phyloP scores from a whole-genome alignment of 2,888 invertebrate genomes.

The Acrobasis suavella region DNA sequence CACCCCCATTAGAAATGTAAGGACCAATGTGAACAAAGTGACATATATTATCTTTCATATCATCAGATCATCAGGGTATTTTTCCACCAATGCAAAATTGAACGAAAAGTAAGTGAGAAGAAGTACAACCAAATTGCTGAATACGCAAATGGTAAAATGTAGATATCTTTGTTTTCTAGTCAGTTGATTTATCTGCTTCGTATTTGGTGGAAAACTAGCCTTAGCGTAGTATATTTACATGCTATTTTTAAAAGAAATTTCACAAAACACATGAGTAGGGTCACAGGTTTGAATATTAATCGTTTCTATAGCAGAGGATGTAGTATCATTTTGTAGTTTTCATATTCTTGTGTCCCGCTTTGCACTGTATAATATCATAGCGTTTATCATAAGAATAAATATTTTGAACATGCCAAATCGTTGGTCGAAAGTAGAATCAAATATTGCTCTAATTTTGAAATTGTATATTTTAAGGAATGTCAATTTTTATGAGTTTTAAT shows the following conservation, averaged over 20 bases:
- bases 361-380: slow-evolving; percentile 34
- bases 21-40: slow-evolving; percentile 68
- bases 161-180: too few relatives aligned
- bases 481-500: background rate
- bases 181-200: too few relatives aligned
- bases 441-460: background rate
- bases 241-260: slow-evolving; percentile 33
- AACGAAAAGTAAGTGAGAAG: background rate
- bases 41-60: slow-evolving; percentile 59
- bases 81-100: background rate
- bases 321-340: slow-evolving; percentile 23
- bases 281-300: slow-evolving; percentile 26
- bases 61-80: slow-evolving; percentile 46
- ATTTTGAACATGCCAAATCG: slow-evolving; percentile 21
- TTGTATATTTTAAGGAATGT: background rate
- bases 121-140: background rate
- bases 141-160: too few relatives aligned
- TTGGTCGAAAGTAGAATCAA: slow-evolving; percentile 1
- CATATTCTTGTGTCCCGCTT: slow-evolving; percentile 26
- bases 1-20: slow-evolving; percentile 53
- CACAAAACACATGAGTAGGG: slow-evolving; percentile 28
- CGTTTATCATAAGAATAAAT: background rate
- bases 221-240: slow-evolving; percentile 3
- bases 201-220: background rate
- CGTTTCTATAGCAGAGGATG: slow-evolving; percentile 24